phyloP scores from a whole-genome alignment of 92 coral and sea anemone species.

The Paramuricea clavata region DNA sequence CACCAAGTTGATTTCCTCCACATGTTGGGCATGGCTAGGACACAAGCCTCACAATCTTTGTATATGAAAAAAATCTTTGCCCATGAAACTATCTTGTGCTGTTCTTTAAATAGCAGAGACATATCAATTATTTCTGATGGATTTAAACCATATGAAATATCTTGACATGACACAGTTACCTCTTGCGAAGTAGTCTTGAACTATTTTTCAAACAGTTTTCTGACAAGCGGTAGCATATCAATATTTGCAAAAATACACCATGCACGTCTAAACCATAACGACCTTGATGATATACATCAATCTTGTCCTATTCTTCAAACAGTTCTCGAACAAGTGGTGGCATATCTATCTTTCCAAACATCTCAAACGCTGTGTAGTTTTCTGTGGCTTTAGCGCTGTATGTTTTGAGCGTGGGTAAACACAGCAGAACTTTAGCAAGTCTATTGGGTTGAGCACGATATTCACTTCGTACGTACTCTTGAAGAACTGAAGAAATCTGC shows the following conservation, averaged over 20 bases:
- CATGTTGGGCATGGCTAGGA: too few species aligned
- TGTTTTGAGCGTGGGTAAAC: constrained; percentile 88
- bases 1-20: neutral
- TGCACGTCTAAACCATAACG: neutral
- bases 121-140: too few species aligned
- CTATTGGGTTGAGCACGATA: constrained; percentile 82
- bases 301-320: constrained; percentile 58
- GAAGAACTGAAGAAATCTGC: constrained; percentile 78
- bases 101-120: too few species aligned
- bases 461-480: constrained; percentile 74
- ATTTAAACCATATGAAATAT: too few species aligned
- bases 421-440: constrained; percentile 90
- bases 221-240: constrained; percentile 96
- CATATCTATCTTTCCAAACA: constrained; percentile 96
- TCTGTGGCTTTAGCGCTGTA: constrained; percentile 95
- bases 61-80: too few species aligned
- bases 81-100: too few species aligned
- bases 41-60: too few species aligned
- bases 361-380: constrained; percentile 90
- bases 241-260: constrained; percentile 79
- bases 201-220: constrained; percentile 78
- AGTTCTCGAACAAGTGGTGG: constrained; percentile 97
- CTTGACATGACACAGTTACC: neutral
- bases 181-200: neutral
- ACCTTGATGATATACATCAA: neutral